Conservation (phyloP, 2,888 invertebrate genomes). For the Exephanes ischioxanthus region DNA sequence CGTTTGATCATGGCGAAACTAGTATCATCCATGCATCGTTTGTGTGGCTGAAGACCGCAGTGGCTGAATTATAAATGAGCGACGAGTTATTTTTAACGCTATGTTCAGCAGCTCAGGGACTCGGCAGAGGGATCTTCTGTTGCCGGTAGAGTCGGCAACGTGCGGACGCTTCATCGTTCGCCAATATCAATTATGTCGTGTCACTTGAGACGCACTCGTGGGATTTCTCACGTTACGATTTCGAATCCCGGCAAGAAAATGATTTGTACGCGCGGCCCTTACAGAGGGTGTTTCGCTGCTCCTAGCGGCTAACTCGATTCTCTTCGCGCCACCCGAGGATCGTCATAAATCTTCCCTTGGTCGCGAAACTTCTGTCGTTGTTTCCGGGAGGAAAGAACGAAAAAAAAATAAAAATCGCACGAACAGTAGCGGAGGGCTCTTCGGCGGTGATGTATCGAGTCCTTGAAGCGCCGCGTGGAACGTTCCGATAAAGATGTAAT, state of each 20-base stretch:
- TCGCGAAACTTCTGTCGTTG: conserved; percentile 72
- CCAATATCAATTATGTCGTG: conserved; percentile 17
- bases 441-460: conserved; percentile 75
- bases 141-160: neutral
- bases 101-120: neutral
- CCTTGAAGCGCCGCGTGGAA: conserved; percentile 57
- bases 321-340: conserved; percentile 53
- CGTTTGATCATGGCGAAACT: conserved; percentile 52
- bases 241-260: conserved; percentile 57
- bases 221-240: conserved; percentile 45
- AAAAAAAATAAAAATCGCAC: conserved; percentile 26
- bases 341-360: conserved; percentile 75
- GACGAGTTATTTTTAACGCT: conserved; percentile 37
- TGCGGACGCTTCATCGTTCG: neutral
- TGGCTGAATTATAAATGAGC: conserved; percentile 18
- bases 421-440: conserved; percentile 22
- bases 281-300: conserved; percentile 11
- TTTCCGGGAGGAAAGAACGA: neutral
- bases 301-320: conserved; percentile 37
- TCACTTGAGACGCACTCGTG: conserved; percentile 28
- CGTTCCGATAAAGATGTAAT: conserved; percentile 76
- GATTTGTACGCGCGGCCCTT: conserved; percentile 65
- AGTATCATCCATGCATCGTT: conserved; percentile 8
- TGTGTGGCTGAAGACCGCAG: conserved; percentile 6
- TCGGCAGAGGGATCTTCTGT: neutral